phyloP scores from a whole-genome alignment of 2,888 invertebrate genomes.

The Toxonevra muliebris region DNA sequence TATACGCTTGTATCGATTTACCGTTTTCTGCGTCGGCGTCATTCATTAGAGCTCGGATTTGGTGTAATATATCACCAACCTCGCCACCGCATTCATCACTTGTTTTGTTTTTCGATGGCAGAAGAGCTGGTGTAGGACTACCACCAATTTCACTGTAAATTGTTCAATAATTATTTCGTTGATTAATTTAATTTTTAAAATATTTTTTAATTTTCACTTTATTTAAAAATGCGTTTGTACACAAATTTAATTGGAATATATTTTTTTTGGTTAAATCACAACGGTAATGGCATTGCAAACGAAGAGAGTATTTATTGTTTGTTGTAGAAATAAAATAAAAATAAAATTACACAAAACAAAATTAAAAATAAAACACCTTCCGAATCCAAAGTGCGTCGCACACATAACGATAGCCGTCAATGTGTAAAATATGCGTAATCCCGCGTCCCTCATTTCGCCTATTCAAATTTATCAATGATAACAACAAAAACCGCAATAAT shows the following conservation, averaged over 20 bases:
- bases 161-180: too few relatives aligned
- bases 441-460: too few relatives aligned
- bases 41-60: conserved; percentile 70
- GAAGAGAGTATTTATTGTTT: neutral
- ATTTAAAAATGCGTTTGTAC: neutral
- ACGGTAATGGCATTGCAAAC: neutral
- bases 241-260: neutral
- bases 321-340: too few relatives aligned
- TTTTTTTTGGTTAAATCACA: neutral
- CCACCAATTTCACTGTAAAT: too few relatives aligned
- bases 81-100: conserved; percentile 36
- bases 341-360: too few relatives aligned
- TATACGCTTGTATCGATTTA: conserved; percentile 79
- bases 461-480: too few relatives aligned
- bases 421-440: too few relatives aligned
- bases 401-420: too few relatives aligned
- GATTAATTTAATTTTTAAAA: neutral
- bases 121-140: too few relatives aligned
- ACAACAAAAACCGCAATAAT: too few relatives aligned
- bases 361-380: too few relatives aligned
- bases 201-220: neutral
- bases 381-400: too few relatives aligned
- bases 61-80: conserved; percentile 65
- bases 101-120: neutral
- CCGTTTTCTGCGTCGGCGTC: conserved; percentile 65